These are phyloP conservation scores for Tipula vernalis DNA, from an alignment of 2,888 invertebrate genomes.

Conservation along the genomic window DNA sequence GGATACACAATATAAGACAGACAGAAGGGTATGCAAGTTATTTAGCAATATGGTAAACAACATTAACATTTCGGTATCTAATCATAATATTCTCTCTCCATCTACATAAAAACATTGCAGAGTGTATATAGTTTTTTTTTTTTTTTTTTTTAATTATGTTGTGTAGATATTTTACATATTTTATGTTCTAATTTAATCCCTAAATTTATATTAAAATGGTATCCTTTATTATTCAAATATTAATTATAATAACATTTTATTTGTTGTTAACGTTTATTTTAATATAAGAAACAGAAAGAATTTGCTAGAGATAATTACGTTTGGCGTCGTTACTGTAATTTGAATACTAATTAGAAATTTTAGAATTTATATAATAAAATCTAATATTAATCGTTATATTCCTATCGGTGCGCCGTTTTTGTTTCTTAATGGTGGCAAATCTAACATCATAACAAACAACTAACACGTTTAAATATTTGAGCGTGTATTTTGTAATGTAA, in stretches of 20 bases:
- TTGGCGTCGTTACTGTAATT: not conserved
- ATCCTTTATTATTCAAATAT: not conserved
- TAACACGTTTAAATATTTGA: no score
- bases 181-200: not conserved
- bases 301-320: not conserved
- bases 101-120: not conserved
- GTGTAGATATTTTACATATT: not conserved
- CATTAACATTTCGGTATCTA: not conserved
- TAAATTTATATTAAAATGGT: not conserved
- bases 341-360: not conserved
- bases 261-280: not conserved
- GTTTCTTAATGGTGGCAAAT: not conserved
- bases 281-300: not conserved
- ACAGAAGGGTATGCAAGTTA: not conserved
- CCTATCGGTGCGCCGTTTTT: not conserved
- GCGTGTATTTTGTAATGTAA: no score
- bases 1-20: not conserved
- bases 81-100: not conserved
- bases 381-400: not conserved
- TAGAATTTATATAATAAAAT: not conserved
- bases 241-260: not conserved
- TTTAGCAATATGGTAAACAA: not conserved
- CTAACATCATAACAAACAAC: not conserved
- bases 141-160: no score
- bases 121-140: no score